Base-by-base conservation (phyloP, 2,797 vertebrate species). In the Hoplostethus atlanticus region DNA sequence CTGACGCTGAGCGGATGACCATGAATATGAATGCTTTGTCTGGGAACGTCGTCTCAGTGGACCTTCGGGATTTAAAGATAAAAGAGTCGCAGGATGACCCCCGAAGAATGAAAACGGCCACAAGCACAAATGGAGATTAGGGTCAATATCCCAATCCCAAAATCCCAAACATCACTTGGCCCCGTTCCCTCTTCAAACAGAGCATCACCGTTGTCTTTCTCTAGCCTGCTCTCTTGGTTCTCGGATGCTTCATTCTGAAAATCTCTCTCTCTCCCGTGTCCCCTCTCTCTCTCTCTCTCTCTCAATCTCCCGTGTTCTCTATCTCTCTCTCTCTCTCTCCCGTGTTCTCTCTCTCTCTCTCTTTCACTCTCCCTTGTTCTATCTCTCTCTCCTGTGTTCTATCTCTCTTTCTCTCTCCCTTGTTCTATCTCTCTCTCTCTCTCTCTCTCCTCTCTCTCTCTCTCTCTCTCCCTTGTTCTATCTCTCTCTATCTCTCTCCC, bases 1-100 rank as follows among this genome's bases (percentile, higher is more conserved):
- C 50, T 40, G 54, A 66, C 9, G 16, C 17, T 5, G 38, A 28
- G 34, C 40, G 42, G 56, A 67, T 47, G 42, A 65, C 1, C 38
- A 73, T 80, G 60, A 83, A 79, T 75, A 54, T 80, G 51, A 72
- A 76, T 77, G 66, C 13, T 76, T 68, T 50, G 11, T 31, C 34
- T 68, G 36, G 8, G 38, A 66, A 77, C 42, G 28, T 52, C 21
- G 46, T 79, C n/a, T 38, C n/a, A 0, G 8, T 3, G 1, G 21
- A 56, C 76, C 47, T 63, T 42, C 47, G 34, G 76, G 76, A 74
- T 69, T 69, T 71, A 13, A 75, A 80, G 58, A 67, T 75, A 38
- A 77, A 77, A 64, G 59, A 69, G 51, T 42, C 53, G 50, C 46
- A 67, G 34, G 53, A 2, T 34, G 51, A 58, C 17, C 21, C 30